Evolutionary conservation across 2,888 invertebrate genomes (phyloP).

Genomic region (Drosophila pullipes): DNA sequence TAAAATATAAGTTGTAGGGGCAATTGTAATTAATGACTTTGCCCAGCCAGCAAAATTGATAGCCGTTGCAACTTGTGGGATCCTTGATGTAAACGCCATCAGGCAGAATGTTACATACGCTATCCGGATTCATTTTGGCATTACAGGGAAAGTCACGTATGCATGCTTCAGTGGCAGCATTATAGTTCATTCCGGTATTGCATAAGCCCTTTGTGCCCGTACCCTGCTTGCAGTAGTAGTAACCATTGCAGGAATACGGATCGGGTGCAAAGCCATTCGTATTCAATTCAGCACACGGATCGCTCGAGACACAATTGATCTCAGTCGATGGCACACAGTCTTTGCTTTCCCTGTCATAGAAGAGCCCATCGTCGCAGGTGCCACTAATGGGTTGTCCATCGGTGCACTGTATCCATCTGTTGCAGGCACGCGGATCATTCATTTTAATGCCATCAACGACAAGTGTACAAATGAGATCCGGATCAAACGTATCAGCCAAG

Average conservation of each 20-base stretch:
- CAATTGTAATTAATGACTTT: constrained; percentile 67
- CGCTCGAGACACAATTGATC: constrained; percentile 73
- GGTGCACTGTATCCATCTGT: constrained; percentile 75
- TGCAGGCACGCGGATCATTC: constrained; percentile 80
- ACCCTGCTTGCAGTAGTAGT: constrained; percentile 79
- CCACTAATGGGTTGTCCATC: constrained; percentile 65
- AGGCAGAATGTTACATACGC: constrained; percentile 79
- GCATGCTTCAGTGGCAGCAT: constrained; percentile 69
- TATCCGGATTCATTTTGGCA: constrained; percentile 66
- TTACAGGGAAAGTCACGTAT: constrained; percentile 70
- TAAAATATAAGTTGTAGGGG: constrained; percentile 72
- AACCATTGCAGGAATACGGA: constrained; percentile 79
- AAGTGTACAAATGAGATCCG: constrained; percentile 65
- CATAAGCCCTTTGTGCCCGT: constrained; percentile 67
- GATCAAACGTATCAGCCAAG: constrained; percentile 60
- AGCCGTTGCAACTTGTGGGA: constrained; percentile 65
- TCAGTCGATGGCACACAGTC: constrained; percentile 60
- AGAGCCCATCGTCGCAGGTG: constrained; percentile 64
- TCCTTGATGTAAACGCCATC: constrained; percentile 77
- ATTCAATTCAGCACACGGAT: constrained; percentile 67
- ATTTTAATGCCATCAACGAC: constrained; percentile 75
- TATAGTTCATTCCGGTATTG: constrained; percentile 67
- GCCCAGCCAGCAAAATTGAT: constrained; percentile 71
- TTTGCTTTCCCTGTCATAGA: constrained; percentile 69
- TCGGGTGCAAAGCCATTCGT: constrained; percentile 73